These are phyloP conservation scores for Terrapene triunguis DNA, from an alignment of 2,113 vertebrate species.

Conservation along the genomic window DNA sequence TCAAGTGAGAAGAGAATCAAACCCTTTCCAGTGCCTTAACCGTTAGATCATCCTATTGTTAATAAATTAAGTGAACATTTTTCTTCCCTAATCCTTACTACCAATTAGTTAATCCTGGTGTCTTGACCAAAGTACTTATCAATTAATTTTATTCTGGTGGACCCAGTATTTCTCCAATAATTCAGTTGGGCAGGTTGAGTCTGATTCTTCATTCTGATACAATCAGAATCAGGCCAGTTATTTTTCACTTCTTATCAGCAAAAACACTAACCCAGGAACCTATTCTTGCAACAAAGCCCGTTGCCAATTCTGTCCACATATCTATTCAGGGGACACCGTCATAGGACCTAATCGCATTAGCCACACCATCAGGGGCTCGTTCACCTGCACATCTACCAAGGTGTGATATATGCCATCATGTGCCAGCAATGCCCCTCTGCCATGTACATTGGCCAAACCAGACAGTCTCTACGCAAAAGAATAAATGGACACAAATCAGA, in stretches of 20 bases:
- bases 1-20: neutral
- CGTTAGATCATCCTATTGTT: neutral
- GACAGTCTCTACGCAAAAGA: too few relatives aligned
- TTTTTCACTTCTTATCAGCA: neutral
- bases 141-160: neutral
- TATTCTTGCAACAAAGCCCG: too few relatives aligned
- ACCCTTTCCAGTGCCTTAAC: neutral
- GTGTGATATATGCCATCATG: too few relatives aligned
- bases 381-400: too few relatives aligned
- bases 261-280: too few relatives aligned
- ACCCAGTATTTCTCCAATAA: neutral
- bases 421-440: too few relatives aligned
- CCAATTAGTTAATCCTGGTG: slow-evolving; percentile 15
- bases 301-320: too few relatives aligned
- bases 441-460: too few relatives aligned
- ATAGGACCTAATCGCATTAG: too few relatives aligned
- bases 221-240: neutral
- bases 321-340: too few relatives aligned
- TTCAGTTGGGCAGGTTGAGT: neutral
- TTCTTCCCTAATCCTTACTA: neutral
- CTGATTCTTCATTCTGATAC: neutral
- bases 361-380: too few relatives aligned
- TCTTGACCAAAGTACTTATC: neutral
- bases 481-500: too few relatives aligned
- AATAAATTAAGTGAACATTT: neutral